Evolutionary conservation across 2,888 invertebrate genomes (phyloP).

Genomic region (Apamea sordens): DNA sequence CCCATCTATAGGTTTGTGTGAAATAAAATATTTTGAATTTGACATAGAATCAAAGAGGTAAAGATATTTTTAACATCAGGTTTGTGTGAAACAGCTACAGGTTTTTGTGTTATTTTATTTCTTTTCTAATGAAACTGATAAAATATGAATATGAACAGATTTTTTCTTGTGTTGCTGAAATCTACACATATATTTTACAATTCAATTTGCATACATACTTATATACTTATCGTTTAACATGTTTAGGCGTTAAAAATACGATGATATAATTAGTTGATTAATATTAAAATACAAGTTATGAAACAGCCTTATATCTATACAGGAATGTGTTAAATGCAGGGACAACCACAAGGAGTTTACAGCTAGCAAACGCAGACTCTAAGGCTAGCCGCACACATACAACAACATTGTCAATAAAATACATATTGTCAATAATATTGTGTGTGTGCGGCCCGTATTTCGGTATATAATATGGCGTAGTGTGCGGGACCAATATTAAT

Average conservation of each 20-base stretch:
- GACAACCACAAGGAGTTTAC: constrained; percentile 6
- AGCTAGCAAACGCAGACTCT: not conserved
- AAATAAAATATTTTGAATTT: not conserved
- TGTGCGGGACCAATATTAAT: no score
- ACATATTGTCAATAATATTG: no score
- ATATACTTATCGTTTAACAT: not conserved
- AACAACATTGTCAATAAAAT: no score
- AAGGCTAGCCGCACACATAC: no score
- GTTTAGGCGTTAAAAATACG: not conserved
- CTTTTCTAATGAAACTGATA: not conserved
- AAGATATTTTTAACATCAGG: not conserved
- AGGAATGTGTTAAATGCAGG: constrained; percentile 42
- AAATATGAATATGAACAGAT: not conserved
- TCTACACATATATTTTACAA: constrained; percentile 13
- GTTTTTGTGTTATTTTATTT: not conserved
- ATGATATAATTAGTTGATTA: not conserved
- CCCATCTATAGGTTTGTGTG: not conserved
- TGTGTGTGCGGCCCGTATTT: no score
- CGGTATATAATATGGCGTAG: no score
- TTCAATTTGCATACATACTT: not conserved
- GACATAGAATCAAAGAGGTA: not conserved
- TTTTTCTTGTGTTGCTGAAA: not conserved
- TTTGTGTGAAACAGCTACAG: constrained; percentile 2
- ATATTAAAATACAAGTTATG: constrained; percentile 9
- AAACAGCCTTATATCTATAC: constrained; percentile 19